phyloP scores from a whole-genome alignment of 2,888 invertebrate species.

The Zeuzera pyrina region DNA sequence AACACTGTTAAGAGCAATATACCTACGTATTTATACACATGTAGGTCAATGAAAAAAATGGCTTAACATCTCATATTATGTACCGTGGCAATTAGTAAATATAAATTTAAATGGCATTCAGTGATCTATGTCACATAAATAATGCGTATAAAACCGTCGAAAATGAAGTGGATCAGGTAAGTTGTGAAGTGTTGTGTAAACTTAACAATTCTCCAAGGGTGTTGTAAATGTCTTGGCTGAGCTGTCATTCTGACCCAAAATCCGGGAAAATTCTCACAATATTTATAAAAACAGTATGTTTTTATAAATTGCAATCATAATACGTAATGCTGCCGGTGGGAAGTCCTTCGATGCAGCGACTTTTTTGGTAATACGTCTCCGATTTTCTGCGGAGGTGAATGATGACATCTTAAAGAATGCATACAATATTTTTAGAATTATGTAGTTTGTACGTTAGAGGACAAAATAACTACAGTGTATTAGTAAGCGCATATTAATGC shows the following conservation, averaged over 20 bases:
- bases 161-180: constrained; percentile 70
- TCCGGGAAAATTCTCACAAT: constrained; percentile 48
- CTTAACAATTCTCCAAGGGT: constrained; percentile 46
- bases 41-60: constrained; percentile 73
- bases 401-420: constrained; percentile 60
- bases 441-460: constrained; percentile 59
- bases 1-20: constrained; percentile 55
- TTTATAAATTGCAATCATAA: constrained; percentile 3
- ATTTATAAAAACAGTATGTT: constrained; percentile 31
- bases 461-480: constrained; percentile 52
- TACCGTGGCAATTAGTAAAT: constrained; percentile 68
- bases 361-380: constrained; percentile 3
- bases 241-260: constrained; percentile 67
- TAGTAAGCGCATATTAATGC: constrained; percentile 17
- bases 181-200: constrained; percentile 38
- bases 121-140: constrained; percentile 70
- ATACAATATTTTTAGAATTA: constrained; percentile 70
- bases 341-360: too few relatives aligned
- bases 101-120: constrained; percentile 73
- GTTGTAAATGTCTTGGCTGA: constrained; percentile 57
- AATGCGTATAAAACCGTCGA: constrained; percentile 68
- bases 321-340: too few relatives aligned
- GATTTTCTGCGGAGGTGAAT: constrained; percentile 28
- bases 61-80: constrained; percentile 68
- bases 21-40: constrained; percentile 67